phyloP scores from a whole-genome alignment of 2,113 vertebrate genomes.

The Poicephalus meyeri region DNA sequence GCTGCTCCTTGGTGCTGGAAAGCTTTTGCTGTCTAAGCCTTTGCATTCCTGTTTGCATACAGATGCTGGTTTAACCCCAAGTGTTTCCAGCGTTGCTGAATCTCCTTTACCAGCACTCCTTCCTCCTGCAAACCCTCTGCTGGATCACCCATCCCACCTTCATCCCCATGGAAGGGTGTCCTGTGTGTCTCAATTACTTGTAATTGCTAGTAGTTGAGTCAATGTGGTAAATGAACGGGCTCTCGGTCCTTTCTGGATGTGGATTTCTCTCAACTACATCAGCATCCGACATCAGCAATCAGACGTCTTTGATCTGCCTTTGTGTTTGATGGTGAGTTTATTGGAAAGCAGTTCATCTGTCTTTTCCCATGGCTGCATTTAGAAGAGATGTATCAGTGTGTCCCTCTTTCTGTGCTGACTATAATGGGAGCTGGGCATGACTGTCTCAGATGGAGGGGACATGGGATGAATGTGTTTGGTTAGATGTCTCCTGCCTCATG shows the following conservation, averaged over 20 bases:
- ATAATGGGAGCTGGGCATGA: not conserved
- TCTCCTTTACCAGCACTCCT: not conserved
- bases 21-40: not conserved
- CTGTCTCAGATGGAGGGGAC: not conserved
- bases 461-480: not conserved
- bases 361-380: not conserved
- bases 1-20: not conserved
- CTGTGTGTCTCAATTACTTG: not conserved
- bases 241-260: not conserved
- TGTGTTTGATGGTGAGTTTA: not conserved
- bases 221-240: not conserved
- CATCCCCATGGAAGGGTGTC: rapidly evolving
- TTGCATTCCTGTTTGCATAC: rapidly evolving
- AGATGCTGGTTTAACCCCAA: not conserved
- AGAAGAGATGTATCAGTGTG: not conserved
- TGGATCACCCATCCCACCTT: not conserved
- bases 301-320: not conserved
- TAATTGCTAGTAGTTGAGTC: not conserved
- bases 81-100: not conserved
- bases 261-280: not conserved
- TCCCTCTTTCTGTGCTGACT: not conserved
- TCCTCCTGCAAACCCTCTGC: not conserved
- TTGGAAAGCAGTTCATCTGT: not conserved
- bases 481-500: not conserved
- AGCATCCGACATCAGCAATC: not conserved